Percentiles rank a stretch among this genome's conserved stretches.
phyloP scores from a whole-genome alignment of 2,797 vertebrate species.

The Clarias platycephalus region DNA sequence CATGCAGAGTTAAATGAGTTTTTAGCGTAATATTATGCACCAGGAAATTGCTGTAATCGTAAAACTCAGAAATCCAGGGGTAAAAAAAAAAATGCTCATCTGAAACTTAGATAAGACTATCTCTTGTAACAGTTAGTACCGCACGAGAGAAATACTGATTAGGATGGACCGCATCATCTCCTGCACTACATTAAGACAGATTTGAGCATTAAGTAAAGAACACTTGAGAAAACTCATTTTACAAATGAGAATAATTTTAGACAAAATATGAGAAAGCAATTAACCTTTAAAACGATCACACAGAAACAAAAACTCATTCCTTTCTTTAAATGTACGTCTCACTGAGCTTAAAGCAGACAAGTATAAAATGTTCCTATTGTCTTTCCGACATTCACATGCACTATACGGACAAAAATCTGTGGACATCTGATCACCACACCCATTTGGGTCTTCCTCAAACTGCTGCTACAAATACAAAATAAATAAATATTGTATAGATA shows the following conservation, averaged over 20 bases:
- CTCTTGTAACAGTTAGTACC: neutral
- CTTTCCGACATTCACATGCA: neutral
- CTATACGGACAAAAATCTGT: neutral
- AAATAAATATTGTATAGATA: neutral
- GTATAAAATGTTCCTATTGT: neutral
- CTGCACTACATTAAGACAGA: neutral
- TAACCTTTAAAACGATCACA: conserved; percentile 22
- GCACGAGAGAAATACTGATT: neutral
- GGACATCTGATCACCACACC: neutral
- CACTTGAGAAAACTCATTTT: conserved; percentile 5
- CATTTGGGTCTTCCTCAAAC: neutral
- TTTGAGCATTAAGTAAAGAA: neutral
- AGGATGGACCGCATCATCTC: neutral
- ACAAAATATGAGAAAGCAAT: conserved; percentile 29
- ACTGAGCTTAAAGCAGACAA: conserved; percentile 1
- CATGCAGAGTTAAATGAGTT: conserved; percentile 18
- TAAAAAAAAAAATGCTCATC: neutral
- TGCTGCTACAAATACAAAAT: too few species aligned
- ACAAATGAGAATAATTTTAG: conserved; percentile 1
- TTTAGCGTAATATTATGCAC: conserved; percentile 18
- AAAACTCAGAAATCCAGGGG: neutral
- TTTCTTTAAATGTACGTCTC: conserved; percentile 9
- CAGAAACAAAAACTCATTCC: neutral
- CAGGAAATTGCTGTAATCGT: conserved; percentile 8
- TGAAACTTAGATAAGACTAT: neutral